Percentiles rank a stretch among this genome's conserved stretches.
These are phyloP conservation scores for Galemys pyrenaicus DNA, from an alignment of 2,113 vertebrate genomes.

Conservation along the genomic window DNA sequence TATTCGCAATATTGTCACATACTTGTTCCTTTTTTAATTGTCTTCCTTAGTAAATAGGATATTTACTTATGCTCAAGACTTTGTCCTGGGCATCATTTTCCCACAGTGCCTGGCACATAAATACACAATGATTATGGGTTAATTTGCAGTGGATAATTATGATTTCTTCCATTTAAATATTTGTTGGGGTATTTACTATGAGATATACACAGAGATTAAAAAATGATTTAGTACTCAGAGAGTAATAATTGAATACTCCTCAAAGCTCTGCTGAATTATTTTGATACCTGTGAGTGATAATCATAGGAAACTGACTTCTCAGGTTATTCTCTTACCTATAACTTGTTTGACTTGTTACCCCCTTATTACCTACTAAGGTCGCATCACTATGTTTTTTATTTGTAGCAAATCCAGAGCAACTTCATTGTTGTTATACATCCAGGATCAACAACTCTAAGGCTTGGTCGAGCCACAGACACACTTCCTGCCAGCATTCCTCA, in stretches of 20 bases:
- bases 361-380: neutral
- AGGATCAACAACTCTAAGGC: conserved; percentile 92
- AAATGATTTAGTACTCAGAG: neutral
- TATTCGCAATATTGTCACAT: too few species aligned
- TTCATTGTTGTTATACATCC: conserved; percentile 96
- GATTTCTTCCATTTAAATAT: neutral
- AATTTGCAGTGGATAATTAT: conserved; percentile 4
- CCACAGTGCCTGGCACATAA: neutral
- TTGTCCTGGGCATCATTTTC: neutral
- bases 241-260: neutral
- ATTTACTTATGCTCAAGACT: neutral
- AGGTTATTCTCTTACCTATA: neutral
- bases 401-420: conserved; percentile 97
- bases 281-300: neutral
- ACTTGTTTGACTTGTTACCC: neutral
- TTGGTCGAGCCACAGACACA: conserved; percentile 96
- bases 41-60: neutral
- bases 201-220: neutral
- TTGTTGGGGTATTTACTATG: neutral
- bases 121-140: neutral
- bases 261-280: conserved; percentile 4
- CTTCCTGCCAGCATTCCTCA: conserved; percentile 92
- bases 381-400: neutral
- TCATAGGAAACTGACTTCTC: neutral
- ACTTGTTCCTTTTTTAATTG: too few species aligned